phyloP scores from a whole-genome alignment of 2,888 invertebrate genomes.

The Drosophila helvetica region DNA sequence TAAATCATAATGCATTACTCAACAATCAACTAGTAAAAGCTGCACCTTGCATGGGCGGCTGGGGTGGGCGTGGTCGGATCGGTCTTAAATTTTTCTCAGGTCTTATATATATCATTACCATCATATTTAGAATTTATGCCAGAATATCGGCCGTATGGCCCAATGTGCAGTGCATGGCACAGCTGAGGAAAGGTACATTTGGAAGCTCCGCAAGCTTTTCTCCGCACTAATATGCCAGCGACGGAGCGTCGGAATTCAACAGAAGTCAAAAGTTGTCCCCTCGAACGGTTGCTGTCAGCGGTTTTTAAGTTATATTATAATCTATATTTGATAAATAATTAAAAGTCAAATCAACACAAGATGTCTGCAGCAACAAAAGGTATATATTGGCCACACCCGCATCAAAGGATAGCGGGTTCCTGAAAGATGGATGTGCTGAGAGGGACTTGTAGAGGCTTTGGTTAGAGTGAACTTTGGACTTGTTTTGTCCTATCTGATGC shows the following conservation, averaged over 20 bases:
- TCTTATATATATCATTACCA: too few species aligned
- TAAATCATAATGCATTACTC: too few species aligned
- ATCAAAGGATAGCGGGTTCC: background rate
- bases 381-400: constrained; percentile 26
- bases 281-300: constrained; percentile 1
- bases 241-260: constrained; percentile 6
- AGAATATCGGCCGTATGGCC: too few species aligned
- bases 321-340: background rate
- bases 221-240: constrained; percentile 53
- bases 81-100: too few species aligned
- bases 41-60: too few species aligned
- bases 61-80: too few species aligned
- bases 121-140: too few species aligned
- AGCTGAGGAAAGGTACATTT: too few species aligned
- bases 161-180: constrained; percentile 37
- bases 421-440: background rate
- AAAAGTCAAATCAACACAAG: constrained; percentile 32
- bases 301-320: constrained; percentile 8
- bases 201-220: constrained; percentile 36
- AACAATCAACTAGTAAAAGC: too few species aligned
- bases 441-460: background rate
- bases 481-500: constrained; percentile 55
- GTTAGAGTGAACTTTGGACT: constrained; percentile 71
- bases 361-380: constrained; percentile 82
- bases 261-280: constrained; percentile 17